Evolutionary conservation across 2,797 vertebrate species (phyloP), one percentile per base, ranked within the genome.

Genomic region (Hylomyscus alleni): DNA sequence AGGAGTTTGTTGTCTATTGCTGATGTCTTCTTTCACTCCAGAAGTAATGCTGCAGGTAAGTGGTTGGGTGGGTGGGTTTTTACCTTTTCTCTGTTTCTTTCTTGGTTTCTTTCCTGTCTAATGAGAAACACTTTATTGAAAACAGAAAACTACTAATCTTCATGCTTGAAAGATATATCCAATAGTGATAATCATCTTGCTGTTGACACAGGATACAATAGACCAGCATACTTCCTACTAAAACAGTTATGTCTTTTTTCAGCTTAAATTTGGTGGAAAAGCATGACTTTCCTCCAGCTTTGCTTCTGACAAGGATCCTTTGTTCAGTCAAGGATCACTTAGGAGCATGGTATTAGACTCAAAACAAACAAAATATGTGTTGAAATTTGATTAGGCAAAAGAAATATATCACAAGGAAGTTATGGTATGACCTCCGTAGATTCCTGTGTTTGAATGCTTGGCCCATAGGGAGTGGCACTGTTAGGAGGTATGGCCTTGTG

Each of bases 311-410:
- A 73, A 72, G 69, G 44, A 44, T 44, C 44, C 44, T 44, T 44
- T 44, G 37, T 90, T 72, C 47, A 88, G 44, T 86, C 77, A 88
- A 88, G 31, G 67, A 65, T 96, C 34, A 58, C 31, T 75, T 93
- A n/a, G 13, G 73, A 65, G 47, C 13, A 73, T 90, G 44, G 87
- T 88, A n/a, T 0, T 22, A 90, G 37, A 80, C n/a, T 75, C 77
- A 77, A 77, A 76, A 34, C 60, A 50, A 56, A 67, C 17, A 40
- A 56, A 37, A 22, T 19, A 3, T 50, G 3, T 60, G 44, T 7
- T 93, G 13, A 69, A 62, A 89, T 24, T 94, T 82, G 9, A 85
- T 92, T 69, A 89, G 20, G 77, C 47, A 85, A 88, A 92, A 72
- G 34, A 29, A 65, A 93, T 29, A 73, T 62, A 72, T 44, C 83